A percentile compares a stretch with the other conserved stretches of the same genome.
These are phyloP conservation scores for Kradibia gibbosae DNA, from an alignment of 1,140 invertebrate genomes.

Conservation along the genomic window DNA sequence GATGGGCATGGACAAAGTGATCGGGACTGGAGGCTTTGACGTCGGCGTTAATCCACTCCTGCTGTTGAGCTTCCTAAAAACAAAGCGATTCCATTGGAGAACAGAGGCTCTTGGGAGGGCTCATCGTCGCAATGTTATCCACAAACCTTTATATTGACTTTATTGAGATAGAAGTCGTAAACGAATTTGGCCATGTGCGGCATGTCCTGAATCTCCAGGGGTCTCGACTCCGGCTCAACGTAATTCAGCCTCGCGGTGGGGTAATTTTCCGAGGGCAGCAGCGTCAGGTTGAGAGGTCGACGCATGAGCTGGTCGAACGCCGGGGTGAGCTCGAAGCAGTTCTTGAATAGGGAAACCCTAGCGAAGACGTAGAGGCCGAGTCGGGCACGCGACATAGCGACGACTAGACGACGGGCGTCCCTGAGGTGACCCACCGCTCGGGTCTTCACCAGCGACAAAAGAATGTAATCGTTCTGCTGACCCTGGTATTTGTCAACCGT, in stretches of 20 bases:
- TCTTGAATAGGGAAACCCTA: constrained; percentile 91
- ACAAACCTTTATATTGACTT: constrained; percentile 79
- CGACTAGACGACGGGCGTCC: constrained; percentile 96
- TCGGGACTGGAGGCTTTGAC: constrained; percentile 60
- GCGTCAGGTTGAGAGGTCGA: constrained; percentile 83
- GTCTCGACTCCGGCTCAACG: constrained; percentile 56
- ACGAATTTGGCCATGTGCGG: constrained; percentile 94
- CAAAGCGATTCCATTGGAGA: not conserved
- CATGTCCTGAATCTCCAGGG: constrained; percentile 86
- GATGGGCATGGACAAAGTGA: constrained; percentile 73
- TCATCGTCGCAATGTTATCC: no score
- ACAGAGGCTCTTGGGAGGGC: no score
- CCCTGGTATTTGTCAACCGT: constrained; percentile 99
- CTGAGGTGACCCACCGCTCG: constrained; percentile 96
- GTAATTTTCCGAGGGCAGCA: constrained; percentile 85
- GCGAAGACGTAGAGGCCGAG: constrained; percentile 98
- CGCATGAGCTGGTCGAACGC: constrained; percentile 90
- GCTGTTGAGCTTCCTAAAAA: constrained; percentile 67
- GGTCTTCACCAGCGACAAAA: constrained; percentile 96
- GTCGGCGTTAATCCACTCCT: constrained; percentile 72
- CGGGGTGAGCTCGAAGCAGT: constrained; percentile 96
- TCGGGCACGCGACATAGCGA: constrained; percentile 98
- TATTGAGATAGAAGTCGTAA: constrained; percentile 89
- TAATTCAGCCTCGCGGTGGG: constrained; percentile 78
- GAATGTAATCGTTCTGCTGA: constrained; percentile 99